These are phyloP conservation scores for Epistrophe eligans DNA, from an alignment of 2,888 invertebrate species.

Conservation along the genomic window DNA sequence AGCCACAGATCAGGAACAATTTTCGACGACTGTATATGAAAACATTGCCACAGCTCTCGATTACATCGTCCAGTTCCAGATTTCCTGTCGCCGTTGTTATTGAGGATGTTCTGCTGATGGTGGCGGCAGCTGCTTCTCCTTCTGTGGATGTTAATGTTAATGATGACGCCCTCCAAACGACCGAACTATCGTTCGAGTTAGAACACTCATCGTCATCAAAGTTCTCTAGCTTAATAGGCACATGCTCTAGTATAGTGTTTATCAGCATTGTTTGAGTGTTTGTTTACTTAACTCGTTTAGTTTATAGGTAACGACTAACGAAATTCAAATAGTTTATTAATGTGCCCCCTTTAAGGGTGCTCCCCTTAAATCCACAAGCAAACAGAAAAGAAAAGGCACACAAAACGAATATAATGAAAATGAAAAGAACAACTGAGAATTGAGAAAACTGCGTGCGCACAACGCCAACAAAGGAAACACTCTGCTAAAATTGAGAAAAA, in stretches of 20 bases:
- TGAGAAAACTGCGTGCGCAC: slow-evolving; percentile 71
- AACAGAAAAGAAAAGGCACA: slow-evolving; percentile 23
- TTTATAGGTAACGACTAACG: slow-evolving; percentile 3
- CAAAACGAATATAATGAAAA: slow-evolving; percentile 36
- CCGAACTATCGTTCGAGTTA: neutral
- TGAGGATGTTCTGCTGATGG: slow-evolving; percentile 55
- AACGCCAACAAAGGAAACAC: slow-evolving; percentile 72
- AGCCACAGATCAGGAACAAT: slow-evolving; percentile 79
- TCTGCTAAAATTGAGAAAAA: slow-evolving; percentile 49
- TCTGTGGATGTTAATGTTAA: slow-evolving; percentile 21
- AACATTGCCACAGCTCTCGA: slow-evolving; percentile 79
- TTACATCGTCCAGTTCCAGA: slow-evolving; percentile 74
- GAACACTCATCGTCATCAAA: slow-evolving; percentile 39
- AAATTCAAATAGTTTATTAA: neutral
- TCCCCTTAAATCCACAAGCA: slow-evolving; percentile 24
- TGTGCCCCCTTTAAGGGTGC: neutral
- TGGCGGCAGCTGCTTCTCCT: slow-evolving; percentile 38
- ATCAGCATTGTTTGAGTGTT: slow-evolving; percentile 77
- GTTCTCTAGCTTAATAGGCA: slow-evolving; percentile 78
- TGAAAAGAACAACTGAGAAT: neutral
- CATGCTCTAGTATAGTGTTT: slow-evolving; percentile 79
- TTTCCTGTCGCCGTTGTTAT: slow-evolving; percentile 31
- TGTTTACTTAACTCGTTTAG: slow-evolving; percentile 14
- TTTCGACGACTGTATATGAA: slow-evolving; percentile 78
- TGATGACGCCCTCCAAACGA: slow-evolving; percentile 2